Evolutionary conservation across 2,797 vertebrate species (phyloP).

Genomic region (Bradypus variegatus): DNA sequence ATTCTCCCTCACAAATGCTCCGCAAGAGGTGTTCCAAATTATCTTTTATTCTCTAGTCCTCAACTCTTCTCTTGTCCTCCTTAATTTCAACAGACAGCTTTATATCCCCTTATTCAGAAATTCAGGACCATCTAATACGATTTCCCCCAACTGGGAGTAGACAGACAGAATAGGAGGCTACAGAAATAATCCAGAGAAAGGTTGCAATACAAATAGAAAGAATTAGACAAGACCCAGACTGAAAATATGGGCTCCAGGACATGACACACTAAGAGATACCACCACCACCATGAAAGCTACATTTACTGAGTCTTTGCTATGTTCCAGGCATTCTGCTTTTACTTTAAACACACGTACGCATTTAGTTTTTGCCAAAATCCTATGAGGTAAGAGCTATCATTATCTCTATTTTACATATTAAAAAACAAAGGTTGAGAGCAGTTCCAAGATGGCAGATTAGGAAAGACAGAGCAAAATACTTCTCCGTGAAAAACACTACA

Average conservation of each 20-base stretch:
- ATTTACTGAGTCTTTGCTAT: neutral
- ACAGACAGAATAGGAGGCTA: neutral
- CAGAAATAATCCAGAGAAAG: neutral
- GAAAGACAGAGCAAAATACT: too few relatives aligned
- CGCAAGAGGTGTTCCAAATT: neutral
- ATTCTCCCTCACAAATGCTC: neutral
- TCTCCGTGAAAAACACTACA: too few relatives aligned
- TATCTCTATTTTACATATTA: slow-evolving; percentile 18
- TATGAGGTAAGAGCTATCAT: neutral
- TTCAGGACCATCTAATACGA: neutral
- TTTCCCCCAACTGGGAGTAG: neutral
- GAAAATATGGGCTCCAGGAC: neutral
- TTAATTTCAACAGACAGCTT: neutral
- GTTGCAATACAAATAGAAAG: neutral
- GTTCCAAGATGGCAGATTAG: too few relatives aligned
- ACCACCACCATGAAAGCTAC: neutral
- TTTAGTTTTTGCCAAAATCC: neutral
- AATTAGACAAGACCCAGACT: neutral
- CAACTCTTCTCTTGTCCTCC: neutral
- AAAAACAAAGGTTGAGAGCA: neutral
- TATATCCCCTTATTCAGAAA: neutral
- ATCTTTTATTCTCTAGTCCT: neutral
- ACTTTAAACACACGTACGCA: neutral
- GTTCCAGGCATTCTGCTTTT: neutral
- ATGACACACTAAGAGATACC: neutral